Conservation (phyloP, 2,888 invertebrate genomes). For the Didymodactylos carnosus region DNA sequence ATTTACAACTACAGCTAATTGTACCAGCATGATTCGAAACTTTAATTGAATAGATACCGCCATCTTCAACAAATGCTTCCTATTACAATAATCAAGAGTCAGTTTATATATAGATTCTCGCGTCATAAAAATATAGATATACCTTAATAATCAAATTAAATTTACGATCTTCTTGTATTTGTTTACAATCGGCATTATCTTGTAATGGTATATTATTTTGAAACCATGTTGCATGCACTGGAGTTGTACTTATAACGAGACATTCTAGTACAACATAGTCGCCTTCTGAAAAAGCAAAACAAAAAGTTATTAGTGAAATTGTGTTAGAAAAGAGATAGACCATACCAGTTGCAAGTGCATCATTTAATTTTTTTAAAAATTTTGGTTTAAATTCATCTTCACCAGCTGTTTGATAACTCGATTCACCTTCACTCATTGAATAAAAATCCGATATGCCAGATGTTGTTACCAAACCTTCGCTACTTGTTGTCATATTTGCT, state of each 20-base stretch:
- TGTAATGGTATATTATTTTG: constrained; percentile 2
- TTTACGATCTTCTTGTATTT: neutral
- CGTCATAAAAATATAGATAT: neutral
- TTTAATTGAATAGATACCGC: constrained; percentile 15
- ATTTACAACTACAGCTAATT: constrained; percentile 28
- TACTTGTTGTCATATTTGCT: too few relatives aligned
- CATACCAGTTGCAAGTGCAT: neutral
- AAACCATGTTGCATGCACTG: constrained; percentile 1
- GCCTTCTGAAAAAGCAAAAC: neutral
- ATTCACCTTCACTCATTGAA: constrained; percentile 9
- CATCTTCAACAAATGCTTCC: constrained; percentile 7
- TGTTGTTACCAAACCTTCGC: neutral
- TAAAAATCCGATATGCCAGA: constrained; percentile 8
- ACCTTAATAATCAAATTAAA: neutral
- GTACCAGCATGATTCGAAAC: constrained; percentile 32
- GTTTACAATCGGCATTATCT: constrained; percentile 6
- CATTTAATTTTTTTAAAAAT: constrained; percentile 11
- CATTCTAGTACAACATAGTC: neutral
- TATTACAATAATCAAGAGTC: neutral
- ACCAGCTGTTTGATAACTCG: constrained; percentile 12
- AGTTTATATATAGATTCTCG: neutral
- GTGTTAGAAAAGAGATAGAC: too few relatives aligned
- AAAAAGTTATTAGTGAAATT: neutral
- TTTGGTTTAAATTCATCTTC: constrained; percentile 13
- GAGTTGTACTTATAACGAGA: neutral